Evolutionary conservation across 2,113 vertebrate species (phyloP).

Genomic region (Cyphomyrus plagiostoma): DNA sequence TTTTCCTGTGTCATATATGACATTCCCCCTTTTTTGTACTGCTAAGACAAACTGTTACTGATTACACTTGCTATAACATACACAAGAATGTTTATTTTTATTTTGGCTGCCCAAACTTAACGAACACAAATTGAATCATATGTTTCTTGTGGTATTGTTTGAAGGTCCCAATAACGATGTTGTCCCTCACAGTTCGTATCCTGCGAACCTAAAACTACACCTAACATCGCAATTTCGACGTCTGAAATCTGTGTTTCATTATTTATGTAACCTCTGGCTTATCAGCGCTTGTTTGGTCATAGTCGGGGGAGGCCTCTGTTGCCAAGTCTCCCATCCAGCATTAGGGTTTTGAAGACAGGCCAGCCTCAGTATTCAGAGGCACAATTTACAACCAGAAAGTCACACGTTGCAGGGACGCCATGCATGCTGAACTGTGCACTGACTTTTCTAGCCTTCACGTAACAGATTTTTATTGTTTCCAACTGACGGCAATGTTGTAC

Average conservation of each 20-base stretch:
- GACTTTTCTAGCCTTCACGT: not conserved
- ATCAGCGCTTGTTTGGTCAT: constrained; percentile 5
- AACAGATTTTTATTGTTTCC: constrained; percentile 15
- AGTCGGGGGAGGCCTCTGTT: not conserved
- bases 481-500: not conserved
- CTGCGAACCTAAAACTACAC: not conserved
- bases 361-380: not conserved
- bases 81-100: not conserved
- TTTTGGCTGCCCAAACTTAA: not conserved
- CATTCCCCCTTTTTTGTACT: not conserved
- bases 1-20: not conserved
- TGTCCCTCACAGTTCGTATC: not conserved
- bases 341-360: not conserved
- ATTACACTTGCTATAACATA: not conserved
- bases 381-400: not conserved
- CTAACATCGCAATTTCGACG: not conserved
- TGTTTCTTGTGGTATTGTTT: not conserved
- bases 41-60: not conserved
- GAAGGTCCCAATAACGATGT: not conserved
- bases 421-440: not conserved
- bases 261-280: constrained; percentile 9
- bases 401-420: not conserved
- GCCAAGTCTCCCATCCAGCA: not conserved
- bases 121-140: not conserved
- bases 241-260: constrained; percentile 3